These are phyloP conservation scores for Atta texana DNA, from an alignment of 1,140 invertebrate genomes.

Conservation along the genomic window DNA sequence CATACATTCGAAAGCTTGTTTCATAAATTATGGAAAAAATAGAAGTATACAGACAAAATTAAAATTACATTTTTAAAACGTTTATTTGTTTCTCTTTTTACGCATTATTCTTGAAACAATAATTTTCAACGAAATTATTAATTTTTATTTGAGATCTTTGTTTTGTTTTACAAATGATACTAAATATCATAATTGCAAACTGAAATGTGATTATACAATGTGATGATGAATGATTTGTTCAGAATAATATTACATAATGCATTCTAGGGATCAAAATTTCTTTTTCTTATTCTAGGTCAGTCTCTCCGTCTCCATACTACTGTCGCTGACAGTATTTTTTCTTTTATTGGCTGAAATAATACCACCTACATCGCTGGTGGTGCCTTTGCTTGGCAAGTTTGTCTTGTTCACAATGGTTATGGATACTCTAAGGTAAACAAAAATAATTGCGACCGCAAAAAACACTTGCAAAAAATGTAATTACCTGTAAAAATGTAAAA, in stretches of 20 bases:
- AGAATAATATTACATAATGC: not conserved
- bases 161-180: not conserved
- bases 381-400: constrained; percentile 99
- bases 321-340: constrained; percentile 99
- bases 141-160: not conserved
- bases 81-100: not conserved
- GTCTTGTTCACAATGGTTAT: constrained; percentile 99
- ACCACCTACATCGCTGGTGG: constrained; percentile 98
- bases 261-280: not conserved
- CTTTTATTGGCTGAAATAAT: constrained; percentile 99
- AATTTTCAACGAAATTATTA: not conserved
- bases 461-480: not conserved
- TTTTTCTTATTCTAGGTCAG: constrained; percentile 89
- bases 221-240: not conserved
- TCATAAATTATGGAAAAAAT: not conserved
- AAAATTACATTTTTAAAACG: not conserved
- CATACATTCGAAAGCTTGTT: not conserved
- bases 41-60: not conserved
- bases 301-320: constrained; percentile 99
- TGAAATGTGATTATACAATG: not conserved
- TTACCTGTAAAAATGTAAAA: no score
- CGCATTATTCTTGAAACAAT: not conserved
- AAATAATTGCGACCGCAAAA: not conserved
- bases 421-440: constrained; percentile 95
- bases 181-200: not conserved